Percentiles rank a stretch among this genome's conserved stretches.
Evolutionary conservation across 2,797 vertebrate genomes (phyloP).

Genomic region (Molossus alvarezi): DNA sequence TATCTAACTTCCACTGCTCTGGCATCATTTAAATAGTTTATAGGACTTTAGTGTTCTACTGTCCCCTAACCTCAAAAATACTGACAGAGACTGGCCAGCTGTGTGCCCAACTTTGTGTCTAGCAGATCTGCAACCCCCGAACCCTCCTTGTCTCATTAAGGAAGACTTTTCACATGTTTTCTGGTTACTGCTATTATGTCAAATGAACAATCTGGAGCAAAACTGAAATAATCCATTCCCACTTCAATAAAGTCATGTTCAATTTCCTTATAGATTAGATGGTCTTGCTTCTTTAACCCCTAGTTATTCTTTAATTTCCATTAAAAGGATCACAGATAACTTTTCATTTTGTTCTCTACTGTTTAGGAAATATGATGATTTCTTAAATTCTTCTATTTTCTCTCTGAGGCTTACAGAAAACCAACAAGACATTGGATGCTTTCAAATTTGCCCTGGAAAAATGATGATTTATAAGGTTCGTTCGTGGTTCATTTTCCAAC

Average conservation of each 20-base stretch:
- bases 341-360: background rate
- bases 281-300: background rate
- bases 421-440: background rate
- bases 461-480: background rate
- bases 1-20: too few species aligned
- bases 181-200: background rate
- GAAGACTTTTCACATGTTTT: background rate
- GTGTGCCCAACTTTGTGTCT: too few species aligned
- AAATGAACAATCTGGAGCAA: background rate
- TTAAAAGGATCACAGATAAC: background rate
- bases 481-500: background rate
- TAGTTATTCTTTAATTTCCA: background rate
- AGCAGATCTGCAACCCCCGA: background rate
- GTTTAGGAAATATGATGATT: background rate
- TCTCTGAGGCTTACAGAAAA: background rate
- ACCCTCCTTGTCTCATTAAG: rapidly evolving
- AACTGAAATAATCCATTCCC: background rate
- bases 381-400: conserved; percentile 4
- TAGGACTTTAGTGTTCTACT: background rate
- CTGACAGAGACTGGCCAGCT: background rate
- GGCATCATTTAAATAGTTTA: background rate
- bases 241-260: background rate
- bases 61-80: background rate
- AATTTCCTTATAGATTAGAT: background rate
- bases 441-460: conserved; percentile 43